These are phyloP conservation scores for Erythrocebus patas DNA, from an alignment of 2,113 vertebrate species.

Conservation along the genomic window DNA sequence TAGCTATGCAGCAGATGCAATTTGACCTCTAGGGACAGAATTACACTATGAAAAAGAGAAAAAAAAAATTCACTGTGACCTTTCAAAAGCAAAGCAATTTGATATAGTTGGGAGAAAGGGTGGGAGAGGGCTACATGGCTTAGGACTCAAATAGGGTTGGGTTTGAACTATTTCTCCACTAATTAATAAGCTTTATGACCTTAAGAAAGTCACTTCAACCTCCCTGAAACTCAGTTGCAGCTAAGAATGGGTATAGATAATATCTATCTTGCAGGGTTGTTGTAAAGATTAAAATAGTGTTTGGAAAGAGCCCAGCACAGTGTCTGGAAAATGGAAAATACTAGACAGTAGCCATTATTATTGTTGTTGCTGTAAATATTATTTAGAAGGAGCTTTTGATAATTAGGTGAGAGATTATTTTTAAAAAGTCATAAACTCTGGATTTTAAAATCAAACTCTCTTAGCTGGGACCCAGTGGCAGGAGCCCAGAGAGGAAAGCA, in stretches of 20 bases:
- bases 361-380: neutral
- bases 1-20: conserved; percentile 96
- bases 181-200: neutral
- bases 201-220: neutral
- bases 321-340: conserved; percentile 9
- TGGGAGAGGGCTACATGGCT: neutral
- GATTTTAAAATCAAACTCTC: neutral
- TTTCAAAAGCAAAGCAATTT: neutral
- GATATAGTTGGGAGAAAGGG: neutral
- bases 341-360: neutral
- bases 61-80: neutral
- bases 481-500: neutral
- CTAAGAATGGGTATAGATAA: neutral
- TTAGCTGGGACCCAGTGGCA: neutral
- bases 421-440: neutral
- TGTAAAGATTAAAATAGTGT: neutral
- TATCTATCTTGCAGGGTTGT: neutral
- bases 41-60: conserved; percentile 83
- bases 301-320: neutral
- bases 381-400: conserved; percentile 2
- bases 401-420: neutral
- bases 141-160: neutral
- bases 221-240: neutral
- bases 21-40: conserved; percentile 95
- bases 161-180: neutral